Base-by-base conservation (phyloP, 2,113 vertebrate genomes). In the Mola mola region DNA sequence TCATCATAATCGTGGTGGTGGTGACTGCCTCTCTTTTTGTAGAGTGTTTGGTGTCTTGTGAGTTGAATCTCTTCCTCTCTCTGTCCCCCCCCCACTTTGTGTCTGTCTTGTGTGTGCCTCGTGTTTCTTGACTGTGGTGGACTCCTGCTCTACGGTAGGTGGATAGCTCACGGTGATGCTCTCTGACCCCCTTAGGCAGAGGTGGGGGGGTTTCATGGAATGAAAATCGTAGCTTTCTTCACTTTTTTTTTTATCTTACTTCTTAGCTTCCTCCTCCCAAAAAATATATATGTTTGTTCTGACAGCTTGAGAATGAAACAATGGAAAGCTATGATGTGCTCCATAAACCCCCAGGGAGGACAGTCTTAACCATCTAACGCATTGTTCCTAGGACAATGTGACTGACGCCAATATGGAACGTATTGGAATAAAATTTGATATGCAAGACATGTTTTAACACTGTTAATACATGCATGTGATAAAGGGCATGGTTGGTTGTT, bases 121-220 rank as follows among this genome's bases (percentile, higher is more conserved):
- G 57, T 92, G 85, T 91, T 87, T 87, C 87, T 88, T 90, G 87
- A 91, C 89, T 87, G 81, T 90, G 88, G 83, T 87, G 90, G 89
- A 90, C 81, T 78, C 75, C 87, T 37, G 72, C 81, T 87, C 71
- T 81, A 93, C 91, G 92, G 92, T 93, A 93, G 92, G 92, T 93
- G 89, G 83, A 91, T 64, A 79, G 87, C 73, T 79, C 79, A 78
- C 62, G 73, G 75, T 68, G 81, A 81, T 46, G 74, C 82, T 82
- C 88, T 87, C 85, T 78, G 78, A 76, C 79, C 78, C 60, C 64
- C 28, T 15, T 6, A 70, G 68, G 71, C 61, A 22, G 64, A 72
- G n/a, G n/a, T 4, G 37, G 78, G 62, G 46, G 87, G 81, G 80
- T 81, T 87, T 89, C 85, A 84, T 87, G 82, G 89, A 91, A 90